These are phyloP conservation scores for Acrossocheilus wenchowensis DNA, from an alignment of 2,797 vertebrate species.

Conservation along the genomic window DNA sequence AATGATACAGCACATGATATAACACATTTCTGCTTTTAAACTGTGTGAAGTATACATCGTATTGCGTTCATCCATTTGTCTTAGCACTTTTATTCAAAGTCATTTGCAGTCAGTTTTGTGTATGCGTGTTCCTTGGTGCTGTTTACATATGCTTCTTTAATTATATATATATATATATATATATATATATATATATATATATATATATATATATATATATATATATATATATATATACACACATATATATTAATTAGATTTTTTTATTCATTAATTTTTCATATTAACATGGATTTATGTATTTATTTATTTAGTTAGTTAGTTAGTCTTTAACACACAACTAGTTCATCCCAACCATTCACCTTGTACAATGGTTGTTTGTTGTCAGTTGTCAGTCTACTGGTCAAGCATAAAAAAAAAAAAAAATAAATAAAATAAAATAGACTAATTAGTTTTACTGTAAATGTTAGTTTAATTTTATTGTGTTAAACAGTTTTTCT, in stretches of 20 bases:
- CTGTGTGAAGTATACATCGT: not conserved
- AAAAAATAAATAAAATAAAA: too few relatives aligned
- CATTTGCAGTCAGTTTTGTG: not conserved
- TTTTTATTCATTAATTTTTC: not conserved
- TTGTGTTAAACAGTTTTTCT: too few relatives aligned
- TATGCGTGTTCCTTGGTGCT: not conserved
- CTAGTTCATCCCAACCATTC: not conserved
- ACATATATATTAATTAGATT: too few relatives aligned
- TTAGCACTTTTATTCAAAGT: not conserved
- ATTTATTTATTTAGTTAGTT: not conserved
- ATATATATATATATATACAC: too few relatives aligned
- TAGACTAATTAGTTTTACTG: not conserved
- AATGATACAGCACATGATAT: conserved; percentile 47
- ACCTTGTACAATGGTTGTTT: not conserved
- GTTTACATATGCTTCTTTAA: not conserved
- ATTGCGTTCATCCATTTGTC: not conserved
- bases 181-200: too few relatives aligned
- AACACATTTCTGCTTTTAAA: conserved; percentile 51
- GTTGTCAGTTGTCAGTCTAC: not conserved
- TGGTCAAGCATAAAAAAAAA: not conserved
- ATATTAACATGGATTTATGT: not conserved
- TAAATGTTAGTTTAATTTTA: too few relatives aligned
- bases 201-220: too few relatives aligned
- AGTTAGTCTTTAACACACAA: too few relatives aligned
- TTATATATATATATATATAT: too few relatives aligned